phyloP scores from a whole-genome alignment of 2,888 invertebrate genomes.

The Brachyptera putata region DNA sequence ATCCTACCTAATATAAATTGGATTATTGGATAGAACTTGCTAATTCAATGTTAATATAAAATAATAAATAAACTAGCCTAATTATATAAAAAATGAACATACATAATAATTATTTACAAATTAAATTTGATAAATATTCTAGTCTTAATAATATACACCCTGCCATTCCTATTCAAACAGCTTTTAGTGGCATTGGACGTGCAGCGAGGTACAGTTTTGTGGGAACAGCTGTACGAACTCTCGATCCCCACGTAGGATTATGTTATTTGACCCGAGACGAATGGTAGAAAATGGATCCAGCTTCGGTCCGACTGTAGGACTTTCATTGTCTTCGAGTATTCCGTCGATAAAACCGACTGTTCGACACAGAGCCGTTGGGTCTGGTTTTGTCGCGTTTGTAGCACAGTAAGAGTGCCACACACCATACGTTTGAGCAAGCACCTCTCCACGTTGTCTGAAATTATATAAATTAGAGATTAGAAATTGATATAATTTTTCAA shows the following conservation, averaged over 20 bases:
- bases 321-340: neutral
- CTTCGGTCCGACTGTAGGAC: neutral
- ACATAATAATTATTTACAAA: neutral
- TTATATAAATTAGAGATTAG: too few relatives aligned
- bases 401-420: conserved; percentile 23
- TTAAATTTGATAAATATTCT: neutral
- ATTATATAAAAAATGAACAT: neutral
- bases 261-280: neutral
- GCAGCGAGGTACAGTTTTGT: neutral
- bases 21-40: too few relatives aligned
- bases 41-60: too few relatives aligned
- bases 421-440: conserved; percentile 13
- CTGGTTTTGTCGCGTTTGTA: neutral
- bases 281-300: conserved; percentile 16
- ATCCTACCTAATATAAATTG: too few relatives aligned
- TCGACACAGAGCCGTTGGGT: neutral
- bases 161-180: too few relatives aligned
- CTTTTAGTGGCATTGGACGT: neutral
- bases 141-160: too few relatives aligned
- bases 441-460: conserved; percentile 19
- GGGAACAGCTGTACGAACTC: conserved; percentile 12
- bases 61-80: neutral
- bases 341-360: conserved; percentile 3
- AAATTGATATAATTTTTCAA: neutral
- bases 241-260: conserved; percentile 14